Evolutionary conservation across 2,888 invertebrate genomes (phyloP).

Genomic region (Sphaerophoria taeniata): DNA sequence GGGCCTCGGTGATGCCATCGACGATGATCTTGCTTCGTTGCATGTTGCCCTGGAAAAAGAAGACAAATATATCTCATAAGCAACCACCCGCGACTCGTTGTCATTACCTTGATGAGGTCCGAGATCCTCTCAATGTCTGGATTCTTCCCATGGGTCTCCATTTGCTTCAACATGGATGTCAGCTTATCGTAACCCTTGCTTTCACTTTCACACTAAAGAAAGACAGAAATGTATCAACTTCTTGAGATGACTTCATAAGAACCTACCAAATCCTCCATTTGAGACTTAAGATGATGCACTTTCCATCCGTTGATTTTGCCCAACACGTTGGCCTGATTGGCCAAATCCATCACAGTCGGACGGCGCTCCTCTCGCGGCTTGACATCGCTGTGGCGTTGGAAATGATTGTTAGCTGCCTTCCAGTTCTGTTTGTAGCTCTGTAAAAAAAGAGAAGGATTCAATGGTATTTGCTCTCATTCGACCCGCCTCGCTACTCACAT

Average conservation of each 20-base stretch:
- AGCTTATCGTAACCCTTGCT: conserved; percentile 82
- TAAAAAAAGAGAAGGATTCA: not conserved
- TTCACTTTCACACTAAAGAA: conserved; percentile 84
- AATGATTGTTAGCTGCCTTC: conserved; percentile 90
- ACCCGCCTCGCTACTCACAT: conserved; percentile 76
- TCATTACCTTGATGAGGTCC: conserved; percentile 86
- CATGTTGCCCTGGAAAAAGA: conserved; percentile 91
- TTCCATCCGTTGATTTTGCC: conserved; percentile 98
- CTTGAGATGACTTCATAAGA: not conserved
- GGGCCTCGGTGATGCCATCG: conserved; percentile 95
- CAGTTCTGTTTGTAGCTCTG: conserved; percentile 87
- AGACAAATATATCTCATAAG: not conserved
- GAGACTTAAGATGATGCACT: conserved; percentile 94
- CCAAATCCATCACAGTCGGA: conserved; percentile 93
- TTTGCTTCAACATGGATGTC: conserved; percentile 80
- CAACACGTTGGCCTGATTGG: conserved; percentile 93
- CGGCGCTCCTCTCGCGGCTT: conserved; percentile 93
- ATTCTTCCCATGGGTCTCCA: conserved; percentile 83
- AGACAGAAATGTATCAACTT: not conserved
- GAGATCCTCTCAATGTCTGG: conserved; percentile 84
- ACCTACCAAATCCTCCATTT: conserved; percentile 95
- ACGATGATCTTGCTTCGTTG: conserved; percentile 96
- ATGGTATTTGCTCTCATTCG: not conserved
- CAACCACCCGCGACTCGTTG: not conserved
- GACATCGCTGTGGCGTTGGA: conserved; percentile 91